Evolutionary conservation across 2,113 vertebrate species (phyloP).

Genomic region (Todiramphus chloris): DNA sequence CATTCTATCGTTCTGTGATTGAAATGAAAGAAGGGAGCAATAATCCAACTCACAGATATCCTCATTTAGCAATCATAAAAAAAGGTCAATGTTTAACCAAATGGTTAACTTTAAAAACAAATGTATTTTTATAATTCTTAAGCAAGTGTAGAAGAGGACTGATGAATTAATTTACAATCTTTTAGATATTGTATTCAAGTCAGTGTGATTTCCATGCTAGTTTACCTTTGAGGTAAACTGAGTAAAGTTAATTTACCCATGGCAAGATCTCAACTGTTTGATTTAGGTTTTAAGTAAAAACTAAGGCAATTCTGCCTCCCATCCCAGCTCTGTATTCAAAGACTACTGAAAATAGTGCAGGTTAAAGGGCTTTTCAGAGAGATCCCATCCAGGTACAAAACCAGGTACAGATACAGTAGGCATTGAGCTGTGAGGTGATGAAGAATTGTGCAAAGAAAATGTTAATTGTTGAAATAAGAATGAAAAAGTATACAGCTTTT

Average conservation of each 20-base stretch:
- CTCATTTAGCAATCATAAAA: not conserved
- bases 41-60: not conserved
- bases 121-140: not conserved
- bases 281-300: not conserved
- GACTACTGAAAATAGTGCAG: not conserved
- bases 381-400: not conserved
- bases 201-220: not conserved
- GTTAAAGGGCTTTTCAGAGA: not conserved
- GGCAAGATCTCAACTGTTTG: not conserved
- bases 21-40: not conserved
- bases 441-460: not conserved
- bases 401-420: rapidly evolving
- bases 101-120: not conserved
- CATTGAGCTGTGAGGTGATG: not conserved
- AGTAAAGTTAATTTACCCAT: not conserved
- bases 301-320: not conserved
- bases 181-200: not conserved
- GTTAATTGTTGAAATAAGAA: not conserved
- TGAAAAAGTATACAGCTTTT: not conserved
- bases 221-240: not conserved
- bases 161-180: not conserved
- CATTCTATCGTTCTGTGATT: not conserved
- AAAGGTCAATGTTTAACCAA: not conserved
- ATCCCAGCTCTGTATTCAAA: not conserved
- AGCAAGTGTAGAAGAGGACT: not conserved